A percentile compares a stretch with the other conserved stretches of the same genome.
These are phyloP conservation scores for Trachythela sp. DNA, from an alignment of 64 coral and sea anemone genomes.

Conservation along the genomic window DNA sequence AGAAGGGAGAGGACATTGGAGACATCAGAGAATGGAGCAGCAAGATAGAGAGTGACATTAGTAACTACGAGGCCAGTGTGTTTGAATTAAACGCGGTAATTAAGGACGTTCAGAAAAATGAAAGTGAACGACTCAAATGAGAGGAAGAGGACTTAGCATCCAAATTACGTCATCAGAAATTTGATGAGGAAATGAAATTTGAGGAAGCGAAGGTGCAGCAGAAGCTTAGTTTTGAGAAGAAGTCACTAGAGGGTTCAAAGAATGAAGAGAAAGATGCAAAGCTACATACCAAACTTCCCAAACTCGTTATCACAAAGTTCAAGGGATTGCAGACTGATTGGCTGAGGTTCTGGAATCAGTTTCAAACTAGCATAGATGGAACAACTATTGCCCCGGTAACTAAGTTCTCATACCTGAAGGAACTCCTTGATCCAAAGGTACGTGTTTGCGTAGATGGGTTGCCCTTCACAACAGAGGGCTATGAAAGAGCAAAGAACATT, in stretches of 20 bases:
- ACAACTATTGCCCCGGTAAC: background rate
- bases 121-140: too few relatives aligned
- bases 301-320: background rate
- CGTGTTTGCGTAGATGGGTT: background rate
- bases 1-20: background rate
- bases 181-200: background rate
- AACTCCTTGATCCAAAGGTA: background rate
- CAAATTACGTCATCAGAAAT: background rate
- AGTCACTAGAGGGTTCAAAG: background rate
- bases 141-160: background rate
- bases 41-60: background rate
- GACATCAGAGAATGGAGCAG: background rate
- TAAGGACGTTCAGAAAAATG: too few relatives aligned
- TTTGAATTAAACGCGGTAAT: background rate
- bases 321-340: background rate
- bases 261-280: background rate
- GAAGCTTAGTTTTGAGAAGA: too few relatives aligned
- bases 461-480: background rate
- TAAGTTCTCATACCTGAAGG: background rate
- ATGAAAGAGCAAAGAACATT: constrained; percentile 26
- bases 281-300: background rate
- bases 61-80: background rate
- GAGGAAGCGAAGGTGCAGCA: too few relatives aligned
- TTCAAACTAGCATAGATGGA: background rate
- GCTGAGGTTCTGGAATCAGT: background rate